Conservation (phyloP, 2,797 vertebrate species). For the Catostomus latipinnis region DNA sequence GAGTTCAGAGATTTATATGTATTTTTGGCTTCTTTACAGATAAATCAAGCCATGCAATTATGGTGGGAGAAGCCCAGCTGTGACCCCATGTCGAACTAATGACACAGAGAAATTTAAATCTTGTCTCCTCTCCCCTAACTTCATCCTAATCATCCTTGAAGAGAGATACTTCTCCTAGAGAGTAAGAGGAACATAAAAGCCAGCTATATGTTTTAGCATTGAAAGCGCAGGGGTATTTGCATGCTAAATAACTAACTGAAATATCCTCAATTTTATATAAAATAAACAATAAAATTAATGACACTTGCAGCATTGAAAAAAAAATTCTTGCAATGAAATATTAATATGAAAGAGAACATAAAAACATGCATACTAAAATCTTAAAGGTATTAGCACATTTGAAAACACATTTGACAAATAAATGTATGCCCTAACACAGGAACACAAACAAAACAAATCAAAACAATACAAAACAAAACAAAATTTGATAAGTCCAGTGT, state of each 20-base stretch:
- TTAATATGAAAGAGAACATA: background rate
- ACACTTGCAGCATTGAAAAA: slow-evolving; percentile 6
- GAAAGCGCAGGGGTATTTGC: slow-evolving; percentile 17
- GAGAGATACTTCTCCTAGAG: slow-evolving; percentile 15
- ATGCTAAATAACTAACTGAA: slow-evolving; percentile 25
- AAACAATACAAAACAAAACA: too few relatives aligned
- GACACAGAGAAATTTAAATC: slow-evolving; percentile 78
- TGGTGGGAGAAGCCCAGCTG: slow-evolving; percentile 73
- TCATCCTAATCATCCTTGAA: slow-evolving; percentile 60
- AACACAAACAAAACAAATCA: too few relatives aligned
- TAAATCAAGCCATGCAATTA: slow-evolving; percentile 83
- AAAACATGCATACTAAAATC: too few relatives aligned
- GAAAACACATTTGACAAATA: too few relatives aligned
- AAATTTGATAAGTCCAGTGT: too few relatives aligned
- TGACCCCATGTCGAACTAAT: slow-evolving; percentile 79
- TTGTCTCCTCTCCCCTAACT: slow-evolving; percentile 76
- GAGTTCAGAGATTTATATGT: slow-evolving; percentile 80
- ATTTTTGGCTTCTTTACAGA: slow-evolving; percentile 77
- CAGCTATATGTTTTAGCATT: slow-evolving; percentile 1
- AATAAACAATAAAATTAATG: slow-evolving; percentile 9
- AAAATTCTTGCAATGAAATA: background rate
- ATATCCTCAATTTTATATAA: background rate
- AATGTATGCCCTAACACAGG: too few relatives aligned
- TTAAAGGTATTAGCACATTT: too few relatives aligned
- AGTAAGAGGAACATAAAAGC: slow-evolving; percentile 33